Percentiles rank a stretch among this genome's conserved stretches.
These are phyloP conservation scores for Anisognathus igniventris DNA, from an alignment of 2,797 vertebrate genomes.

Conservation along the genomic window DNA sequence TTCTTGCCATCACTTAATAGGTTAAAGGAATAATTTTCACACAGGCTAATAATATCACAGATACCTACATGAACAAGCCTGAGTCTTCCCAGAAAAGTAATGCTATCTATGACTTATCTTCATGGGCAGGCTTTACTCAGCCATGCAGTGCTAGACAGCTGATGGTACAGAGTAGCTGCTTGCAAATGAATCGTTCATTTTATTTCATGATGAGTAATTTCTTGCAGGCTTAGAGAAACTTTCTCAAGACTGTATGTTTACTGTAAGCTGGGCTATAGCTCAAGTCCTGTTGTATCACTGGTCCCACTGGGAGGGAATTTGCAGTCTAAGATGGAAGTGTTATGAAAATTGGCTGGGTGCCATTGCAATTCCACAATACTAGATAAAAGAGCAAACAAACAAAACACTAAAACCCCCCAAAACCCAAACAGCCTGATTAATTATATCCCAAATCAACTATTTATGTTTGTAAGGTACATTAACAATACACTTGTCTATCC, in stretches of 20 bases:
- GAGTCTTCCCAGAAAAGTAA: neutral
- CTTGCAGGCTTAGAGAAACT: neutral
- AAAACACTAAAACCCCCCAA: neutral
- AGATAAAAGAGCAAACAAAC: neutral
- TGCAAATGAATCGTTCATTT: neutral
- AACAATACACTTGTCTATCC: neutral
- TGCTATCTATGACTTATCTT: neutral
- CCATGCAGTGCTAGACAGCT: neutral
- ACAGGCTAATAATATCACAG: neutral
- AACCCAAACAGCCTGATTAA: rapidly evolving
- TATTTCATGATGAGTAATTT: neutral
- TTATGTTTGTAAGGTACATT: neutral
- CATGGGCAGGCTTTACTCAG: neutral
- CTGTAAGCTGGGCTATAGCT: neutral
- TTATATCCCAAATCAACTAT: neutral
- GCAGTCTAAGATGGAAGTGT: neutral
- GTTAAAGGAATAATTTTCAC: neutral
- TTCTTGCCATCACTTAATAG: neutral
- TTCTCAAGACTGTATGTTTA: neutral
- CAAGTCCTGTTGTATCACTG: neutral
- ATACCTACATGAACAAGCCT: neutral
- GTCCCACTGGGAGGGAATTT: neutral
- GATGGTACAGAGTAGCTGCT: neutral
- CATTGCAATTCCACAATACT: neutral
- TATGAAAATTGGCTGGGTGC: neutral